Evolutionary conservation across 2,113 vertebrate species (phyloP).

Genomic region (Piprites chloris): DNA sequence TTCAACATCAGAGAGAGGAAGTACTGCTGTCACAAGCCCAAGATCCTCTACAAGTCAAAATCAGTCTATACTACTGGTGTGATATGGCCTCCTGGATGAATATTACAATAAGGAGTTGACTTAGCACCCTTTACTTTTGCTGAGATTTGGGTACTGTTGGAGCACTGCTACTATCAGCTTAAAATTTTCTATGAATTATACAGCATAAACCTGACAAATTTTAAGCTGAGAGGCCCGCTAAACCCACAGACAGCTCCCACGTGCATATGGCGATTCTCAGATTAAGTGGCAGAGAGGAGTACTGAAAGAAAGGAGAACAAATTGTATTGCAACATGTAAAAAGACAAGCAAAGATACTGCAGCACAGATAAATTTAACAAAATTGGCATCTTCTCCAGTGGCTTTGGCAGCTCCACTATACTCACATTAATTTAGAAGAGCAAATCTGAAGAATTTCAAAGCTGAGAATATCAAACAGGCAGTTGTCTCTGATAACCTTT

Average conservation of each 20-base stretch:
- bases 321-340: not conserved
- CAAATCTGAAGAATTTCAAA: not conserved
- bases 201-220: not conserved
- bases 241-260: not conserved
- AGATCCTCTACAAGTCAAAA: not conserved
- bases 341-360: not conserved
- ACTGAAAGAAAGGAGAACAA: not conserved
- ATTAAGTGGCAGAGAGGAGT: not conserved
- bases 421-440: not conserved
- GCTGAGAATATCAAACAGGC: not conserved
- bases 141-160: not conserved
- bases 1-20: not conserved
- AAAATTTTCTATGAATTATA: not conserved
- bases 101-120: not conserved
- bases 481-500: not conserved
- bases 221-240: not conserved
- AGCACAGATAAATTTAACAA: not conserved
- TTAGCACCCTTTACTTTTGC: not conserved
- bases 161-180: not conserved
- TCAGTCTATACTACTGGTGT: not conserved
- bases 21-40: not conserved
- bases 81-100: not conserved
- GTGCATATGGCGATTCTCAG: not conserved
- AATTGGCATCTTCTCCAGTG: not conserved
- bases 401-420: not conserved